Evolutionary conservation across 2,113 vertebrate genomes (phyloP).

Genomic region (Ceyx cyanopectus): DNA sequence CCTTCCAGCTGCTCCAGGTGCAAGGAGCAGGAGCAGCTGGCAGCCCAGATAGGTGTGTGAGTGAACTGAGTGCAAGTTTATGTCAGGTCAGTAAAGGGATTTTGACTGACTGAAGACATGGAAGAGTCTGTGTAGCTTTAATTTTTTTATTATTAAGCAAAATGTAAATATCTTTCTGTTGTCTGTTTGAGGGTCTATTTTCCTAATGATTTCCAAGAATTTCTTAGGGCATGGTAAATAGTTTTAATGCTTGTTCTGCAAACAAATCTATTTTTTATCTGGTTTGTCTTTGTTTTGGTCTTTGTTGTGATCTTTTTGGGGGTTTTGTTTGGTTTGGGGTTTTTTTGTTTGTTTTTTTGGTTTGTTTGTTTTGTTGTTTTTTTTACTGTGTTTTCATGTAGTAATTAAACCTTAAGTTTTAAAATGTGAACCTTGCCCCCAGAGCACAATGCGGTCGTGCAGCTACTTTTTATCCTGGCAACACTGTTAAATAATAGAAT

Average conservation of each 20-base stretch:
- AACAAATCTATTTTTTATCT: constrained; percentile 22
- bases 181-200: constrained; percentile 70
- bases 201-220: constrained; percentile 74
- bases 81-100: neutral
- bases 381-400: neutral
- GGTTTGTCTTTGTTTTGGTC: neutral
- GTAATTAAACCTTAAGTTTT: constrained; percentile 4
- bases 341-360: neutral
- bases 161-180: constrained; percentile 73
- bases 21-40: neutral
- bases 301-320: neutral
- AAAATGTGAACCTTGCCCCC: constrained; percentile 60
- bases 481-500: neutral
- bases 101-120: constrained; percentile 67
- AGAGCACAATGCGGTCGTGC: neutral
- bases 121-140: constrained; percentile 60
- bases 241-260: constrained; percentile 41
- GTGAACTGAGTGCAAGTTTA: neutral
- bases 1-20: constrained; percentile 20
- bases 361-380: neutral
- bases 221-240: constrained; percentile 61
- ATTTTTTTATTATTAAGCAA: constrained; percentile 70
- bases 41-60: neutral
- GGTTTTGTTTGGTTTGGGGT: neutral
- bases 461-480: neutral